phyloP scores from a whole-genome alignment of 2,888 invertebrate genomes.

The Trichacis sp. region DNA sequence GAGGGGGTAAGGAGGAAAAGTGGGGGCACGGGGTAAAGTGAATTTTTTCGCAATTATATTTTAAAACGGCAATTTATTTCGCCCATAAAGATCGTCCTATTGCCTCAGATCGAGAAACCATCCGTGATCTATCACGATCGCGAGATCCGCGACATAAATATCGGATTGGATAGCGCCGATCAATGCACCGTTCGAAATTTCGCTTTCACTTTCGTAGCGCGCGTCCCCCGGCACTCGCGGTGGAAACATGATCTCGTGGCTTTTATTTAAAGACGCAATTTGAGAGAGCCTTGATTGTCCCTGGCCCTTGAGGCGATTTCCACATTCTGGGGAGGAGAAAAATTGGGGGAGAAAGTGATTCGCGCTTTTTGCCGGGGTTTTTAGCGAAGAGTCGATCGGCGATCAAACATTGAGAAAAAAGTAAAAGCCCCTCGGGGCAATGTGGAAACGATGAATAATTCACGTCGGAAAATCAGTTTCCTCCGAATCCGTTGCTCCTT shows the following conservation, averaged over 20 bases:
- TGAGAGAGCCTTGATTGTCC: not conserved
- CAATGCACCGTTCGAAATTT: constrained; percentile 33
- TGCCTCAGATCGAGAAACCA: constrained; percentile 37
- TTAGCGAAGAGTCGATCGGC: too few species aligned
- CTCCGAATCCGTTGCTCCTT: constrained; percentile 26
- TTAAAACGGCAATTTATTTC: constrained; percentile 16
- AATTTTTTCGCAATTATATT: constrained; percentile 4
- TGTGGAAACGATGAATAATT: constrained; percentile 37
- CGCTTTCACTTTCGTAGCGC: constrained; percentile 46
- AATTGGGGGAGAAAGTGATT: too few species aligned
- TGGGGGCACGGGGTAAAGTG: too few species aligned
- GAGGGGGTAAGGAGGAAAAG: too few species aligned
- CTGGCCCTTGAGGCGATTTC: not conserved
- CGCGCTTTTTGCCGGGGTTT: not conserved
- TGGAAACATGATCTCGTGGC: constrained; percentile 21
- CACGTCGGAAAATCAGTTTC: constrained; percentile 24
- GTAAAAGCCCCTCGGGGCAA: too few species aligned
- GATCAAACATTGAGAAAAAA: too few species aligned
- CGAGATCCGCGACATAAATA: constrained; percentile 39
- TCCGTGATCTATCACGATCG: constrained; percentile 43
- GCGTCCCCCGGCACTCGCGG: constrained; percentile 35
- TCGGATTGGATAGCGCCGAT: constrained; percentile 31
- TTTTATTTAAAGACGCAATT: constrained; percentile 26
- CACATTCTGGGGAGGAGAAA: not conserved
- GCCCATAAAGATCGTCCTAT: constrained; percentile 31